Evolutionary conservation across 2,888 invertebrate species (phyloP), one percentile per base, ranked within the genome.

Genomic region (Oligia latruncula): DNA sequence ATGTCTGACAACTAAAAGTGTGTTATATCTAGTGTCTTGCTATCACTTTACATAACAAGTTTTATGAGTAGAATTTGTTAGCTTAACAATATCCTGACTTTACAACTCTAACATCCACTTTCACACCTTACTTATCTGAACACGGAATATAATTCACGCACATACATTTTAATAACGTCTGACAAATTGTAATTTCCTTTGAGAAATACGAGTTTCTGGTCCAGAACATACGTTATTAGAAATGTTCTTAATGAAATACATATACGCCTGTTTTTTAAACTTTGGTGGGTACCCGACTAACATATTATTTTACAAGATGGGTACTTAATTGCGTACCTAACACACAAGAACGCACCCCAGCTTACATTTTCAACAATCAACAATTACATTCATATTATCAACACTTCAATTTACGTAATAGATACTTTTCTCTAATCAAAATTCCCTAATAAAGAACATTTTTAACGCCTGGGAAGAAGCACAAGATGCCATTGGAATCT

Each of bases 361-460:
- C 3, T 64, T 68, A 40, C 4, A 68, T 62, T 52, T 40, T 11
- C 17, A 73, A 43, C 40, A 74, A 60, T 46, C n/a, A 83, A 77
- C 55, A 80, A 75, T 46, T 46, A 46, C 52, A 68, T 60, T 29
- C 4, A 1, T 67, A 29, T 82, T 55, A 15, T 17, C 17, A 64
- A 76, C 9, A 62, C 29, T 43, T 40, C 3, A 29, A 77, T 40
- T 73, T 15, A 71, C 23, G 58, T 29, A 29, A 62, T 55, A 1
- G 23, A 55, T 40, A 80, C 46, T 46, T 72, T 52, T 23, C 3
- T 17, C 13, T 58, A 17, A 17, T 23, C 23, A 55, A 67, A n/a
- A n/a, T n/a, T n/a, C n/a, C n/a, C n/a, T n/a, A n/a, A n/a, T n/a
- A n/a, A n/a, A n/a, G n/a, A n/a, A n/a, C n/a, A n/a, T n/a, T n/a